Evolutionary conservation across 2,888 invertebrate species (phyloP).

Genomic region (Anticlea derivata): DNA sequence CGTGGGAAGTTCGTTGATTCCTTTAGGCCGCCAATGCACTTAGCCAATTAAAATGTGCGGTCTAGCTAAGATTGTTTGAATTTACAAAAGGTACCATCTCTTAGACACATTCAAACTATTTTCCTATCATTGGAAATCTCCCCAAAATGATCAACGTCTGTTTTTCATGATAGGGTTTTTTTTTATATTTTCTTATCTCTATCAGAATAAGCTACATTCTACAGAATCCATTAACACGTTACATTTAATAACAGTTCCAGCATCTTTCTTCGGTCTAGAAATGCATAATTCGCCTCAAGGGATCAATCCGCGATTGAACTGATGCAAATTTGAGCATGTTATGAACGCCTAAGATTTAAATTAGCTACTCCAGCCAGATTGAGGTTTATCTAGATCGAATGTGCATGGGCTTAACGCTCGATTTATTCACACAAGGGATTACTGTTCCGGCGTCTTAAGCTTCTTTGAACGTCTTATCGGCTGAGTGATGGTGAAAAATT

Average conservation of each 20-base stretch:
- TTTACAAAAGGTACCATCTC: too few relatives aligned
- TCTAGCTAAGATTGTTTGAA: too few relatives aligned
- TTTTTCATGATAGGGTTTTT: too few relatives aligned
- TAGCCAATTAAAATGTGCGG: not conserved
- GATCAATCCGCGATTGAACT: conserved; percentile 6
- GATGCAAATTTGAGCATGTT: conserved; percentile 1
- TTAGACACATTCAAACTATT: too few relatives aligned
- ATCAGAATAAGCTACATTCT: too few relatives aligned
- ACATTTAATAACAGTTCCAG: too few relatives aligned
- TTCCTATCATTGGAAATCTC: too few relatives aligned
- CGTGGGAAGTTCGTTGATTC: conserved; percentile 67
- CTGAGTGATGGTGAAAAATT: conserved; percentile 23
- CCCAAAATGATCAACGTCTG: too few relatives aligned
- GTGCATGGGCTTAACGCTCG: conserved; percentile 55
- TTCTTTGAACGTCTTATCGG: conserved; percentile 32
- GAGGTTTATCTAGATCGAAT: conserved; percentile 52
- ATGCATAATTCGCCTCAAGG: not conserved
- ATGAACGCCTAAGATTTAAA: conserved; percentile 44
- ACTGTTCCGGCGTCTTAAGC: conserved; percentile 34
- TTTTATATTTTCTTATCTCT: too few relatives aligned
- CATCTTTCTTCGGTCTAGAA: not conserved
- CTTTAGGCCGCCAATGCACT: conserved; percentile 41
- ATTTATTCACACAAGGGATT: conserved; percentile 46
- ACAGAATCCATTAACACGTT: not conserved
- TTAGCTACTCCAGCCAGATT: conserved; percentile 54